phyloP scores from a whole-genome alignment of 2,888 invertebrate species.

The Nebria salina region DNA sequence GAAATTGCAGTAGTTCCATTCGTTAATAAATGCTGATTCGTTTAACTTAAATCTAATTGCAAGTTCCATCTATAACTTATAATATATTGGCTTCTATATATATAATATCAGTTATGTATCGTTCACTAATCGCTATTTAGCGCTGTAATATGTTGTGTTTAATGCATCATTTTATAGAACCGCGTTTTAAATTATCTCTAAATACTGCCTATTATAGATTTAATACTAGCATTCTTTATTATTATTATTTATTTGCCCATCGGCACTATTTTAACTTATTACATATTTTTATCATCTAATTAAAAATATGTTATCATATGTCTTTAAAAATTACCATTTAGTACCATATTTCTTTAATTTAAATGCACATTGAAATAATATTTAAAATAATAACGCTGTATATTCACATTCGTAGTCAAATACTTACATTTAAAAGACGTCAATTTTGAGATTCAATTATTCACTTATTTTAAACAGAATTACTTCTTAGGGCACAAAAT shows the following conservation, averaged over 20 bases:
- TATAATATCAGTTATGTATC: neutral
- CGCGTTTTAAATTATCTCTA: neutral
- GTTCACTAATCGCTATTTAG: neutral
- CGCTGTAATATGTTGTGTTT: neutral
- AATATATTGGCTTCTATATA: neutral
- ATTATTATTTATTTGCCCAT: neutral
- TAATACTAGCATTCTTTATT: neutral
- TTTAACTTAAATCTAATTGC: conserved; percentile 1
- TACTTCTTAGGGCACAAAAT: no score
- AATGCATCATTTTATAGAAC: neutral
- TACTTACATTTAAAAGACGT: no score
- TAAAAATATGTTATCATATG: neutral
- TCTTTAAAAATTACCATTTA: neutral
- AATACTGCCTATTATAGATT: neutral
- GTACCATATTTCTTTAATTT: no score
- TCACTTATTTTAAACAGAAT: no score
- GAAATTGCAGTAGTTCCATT: neutral
- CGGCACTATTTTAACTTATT: no score
- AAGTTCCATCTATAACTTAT: neutral
- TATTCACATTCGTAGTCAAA: no score
- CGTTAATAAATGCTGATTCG: neutral
- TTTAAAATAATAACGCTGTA: no score
- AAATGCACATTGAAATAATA: no score
- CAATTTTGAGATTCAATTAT: no score
- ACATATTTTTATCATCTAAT: no score